Evolutionary conservation across 2,113 vertebrate species (phyloP), one percentile per base, ranked within the genome.

Genomic region (Chitala chitala): DNA sequence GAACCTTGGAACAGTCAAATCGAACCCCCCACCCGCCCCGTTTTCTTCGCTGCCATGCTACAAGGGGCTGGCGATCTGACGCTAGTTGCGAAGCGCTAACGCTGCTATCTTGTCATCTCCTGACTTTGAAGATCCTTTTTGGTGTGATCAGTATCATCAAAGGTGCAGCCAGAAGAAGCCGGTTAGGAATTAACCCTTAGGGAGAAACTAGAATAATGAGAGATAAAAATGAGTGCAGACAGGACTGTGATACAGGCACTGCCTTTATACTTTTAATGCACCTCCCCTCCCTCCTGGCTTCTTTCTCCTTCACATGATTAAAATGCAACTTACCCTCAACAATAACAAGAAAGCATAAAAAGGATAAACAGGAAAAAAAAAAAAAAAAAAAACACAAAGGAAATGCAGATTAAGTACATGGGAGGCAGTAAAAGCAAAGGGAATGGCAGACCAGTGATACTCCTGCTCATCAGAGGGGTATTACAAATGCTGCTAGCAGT

Each of bases 81-180:
- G 61, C 58, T 40, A 79, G 77, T 79, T 73, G 77, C 78, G 81
- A 79, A 80, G 78, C 75, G 83, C 77, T 85, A 87, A 88, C 85
- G 82, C 80, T 79, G 58, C 83, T 85, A 90, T 87, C 87, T 86
- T 84, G 83, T 86, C 85, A 89, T 83, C 81, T 82, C 53, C 42
- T 82, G n/a, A 85, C 88, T 90, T 89, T 90, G 86, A 92, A 89
- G 89, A 82, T 80, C 79, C 78, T 82, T 79, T 84, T 85, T 81
- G 53, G 44, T 69, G 75, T 69, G 61, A 89, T 90, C 86, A 76
- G 83, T 86, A 79, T 84, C 84, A 91, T 92, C 87, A 89, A 90
- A 90, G 86, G 82, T 66, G 81, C 81, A 75, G 50, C 38, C 8
- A 64, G 66, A 75, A 71, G 58, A 33, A 75, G 74, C 74, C 55